Percentiles rank a stretch among this genome's conserved stretches.
Conservation (phyloP, 2,797 vertebrate species). For the Gila robusta region DNA sequence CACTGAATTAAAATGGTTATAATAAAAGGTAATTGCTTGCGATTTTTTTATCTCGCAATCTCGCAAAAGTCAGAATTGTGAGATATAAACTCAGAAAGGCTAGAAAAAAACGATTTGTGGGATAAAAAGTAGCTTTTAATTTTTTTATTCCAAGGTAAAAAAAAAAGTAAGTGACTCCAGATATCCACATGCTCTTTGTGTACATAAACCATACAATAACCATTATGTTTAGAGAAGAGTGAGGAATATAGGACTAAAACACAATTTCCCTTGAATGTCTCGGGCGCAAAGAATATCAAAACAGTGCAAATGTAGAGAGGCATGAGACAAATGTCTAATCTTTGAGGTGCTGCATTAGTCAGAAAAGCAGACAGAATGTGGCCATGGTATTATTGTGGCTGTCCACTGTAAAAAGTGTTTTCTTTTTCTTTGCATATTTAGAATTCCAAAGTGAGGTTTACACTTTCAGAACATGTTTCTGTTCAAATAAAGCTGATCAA, state of each 20-base stretch:
- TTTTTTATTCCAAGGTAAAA: background rate
- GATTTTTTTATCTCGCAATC: too few species aligned
- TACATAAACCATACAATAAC: background rate
- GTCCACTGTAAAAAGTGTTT: background rate
- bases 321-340: constrained; percentile 8
- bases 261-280: background rate
- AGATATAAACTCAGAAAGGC: too few species aligned
- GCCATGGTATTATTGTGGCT: background rate
- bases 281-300: background rate
- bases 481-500: background rate
- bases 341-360: background rate
- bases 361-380: background rate
- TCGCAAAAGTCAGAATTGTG: too few species aligned
- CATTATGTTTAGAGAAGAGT: background rate
- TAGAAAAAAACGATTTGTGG: too few species aligned
- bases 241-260: background rate
- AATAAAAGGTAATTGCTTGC: too few species aligned
- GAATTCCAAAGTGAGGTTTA: background rate
- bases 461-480: background rate
- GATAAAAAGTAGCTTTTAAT: too few species aligned
- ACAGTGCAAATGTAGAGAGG: constrained; percentile 17
- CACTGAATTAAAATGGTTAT: too few species aligned
- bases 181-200: background rate
- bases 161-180: background rate
- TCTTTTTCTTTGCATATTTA: background rate